A percentile compares a stretch with the other conserved stretches of the same genome.
Conservation (phyloP, 2,113 vertebrate genomes). For the Vanacampus margaritifer region DNA sequence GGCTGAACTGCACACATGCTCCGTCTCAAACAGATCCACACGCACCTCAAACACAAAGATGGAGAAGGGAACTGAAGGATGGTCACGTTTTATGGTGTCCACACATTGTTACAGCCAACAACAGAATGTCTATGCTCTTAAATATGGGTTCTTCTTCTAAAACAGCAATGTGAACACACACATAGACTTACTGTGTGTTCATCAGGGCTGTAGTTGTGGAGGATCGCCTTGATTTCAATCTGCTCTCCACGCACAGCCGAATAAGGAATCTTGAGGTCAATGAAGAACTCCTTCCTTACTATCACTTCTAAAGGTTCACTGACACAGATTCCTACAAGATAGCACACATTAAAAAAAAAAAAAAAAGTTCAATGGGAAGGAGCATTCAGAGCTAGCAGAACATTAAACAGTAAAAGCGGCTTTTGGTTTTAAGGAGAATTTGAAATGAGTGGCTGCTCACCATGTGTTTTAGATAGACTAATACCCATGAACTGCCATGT, state of each 20-base stretch:
- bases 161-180: not conserved
- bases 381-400: not conserved
- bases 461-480: slow-evolving; percentile 73
- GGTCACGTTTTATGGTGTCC: not conserved
- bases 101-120: not conserved
- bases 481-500: slow-evolving; percentile 86
- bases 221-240: slow-evolving; percentile 70
- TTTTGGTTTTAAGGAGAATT: not conserved
- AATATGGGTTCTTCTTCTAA: not conserved
- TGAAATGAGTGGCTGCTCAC: slow-evolving; percentile 27
- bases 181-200: slow-evolving; percentile 47
- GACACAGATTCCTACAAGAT: slow-evolving; percentile 81
- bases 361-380: not conserved
- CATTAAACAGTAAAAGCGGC: not conserved
- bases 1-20: slow-evolving; percentile 79
- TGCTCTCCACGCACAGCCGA: slow-evolving; percentile 71
- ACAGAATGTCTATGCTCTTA: not conserved
- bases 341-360: not conserved
- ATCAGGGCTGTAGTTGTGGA: slow-evolving; percentile 60
- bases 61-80: not conserved
- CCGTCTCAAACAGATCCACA: slow-evolving; percentile 74
- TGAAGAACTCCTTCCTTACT: slow-evolving; percentile 81
- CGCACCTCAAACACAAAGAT: slow-evolving; percentile 68
- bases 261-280: slow-evolving; percentile 75
- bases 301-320: slow-evolving; percentile 77